Evolutionary conservation across 2,797 vertebrate species (phyloP).

Genomic region (Okamejei kenojei): DNA sequence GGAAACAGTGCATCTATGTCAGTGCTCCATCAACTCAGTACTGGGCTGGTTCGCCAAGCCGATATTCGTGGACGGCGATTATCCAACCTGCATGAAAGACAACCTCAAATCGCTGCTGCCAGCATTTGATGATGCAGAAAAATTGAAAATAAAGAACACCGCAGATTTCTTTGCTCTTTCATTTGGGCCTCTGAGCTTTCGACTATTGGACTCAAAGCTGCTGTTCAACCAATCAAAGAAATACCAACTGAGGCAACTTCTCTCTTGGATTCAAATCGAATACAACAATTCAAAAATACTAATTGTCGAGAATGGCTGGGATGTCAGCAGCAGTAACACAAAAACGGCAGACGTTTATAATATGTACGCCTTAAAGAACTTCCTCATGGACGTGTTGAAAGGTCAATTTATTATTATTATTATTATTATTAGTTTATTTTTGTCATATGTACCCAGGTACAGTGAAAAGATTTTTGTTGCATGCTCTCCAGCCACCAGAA

Average conservation of each 20-base stretch:
- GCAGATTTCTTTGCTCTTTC: constrained; percentile 95
- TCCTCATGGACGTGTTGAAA: constrained; percentile 85
- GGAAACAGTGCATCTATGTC: constrained; percentile 70
- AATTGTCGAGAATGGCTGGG: constrained; percentile 94
- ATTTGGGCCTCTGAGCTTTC: constrained; percentile 87
- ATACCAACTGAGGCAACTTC: constrained; percentile 80
- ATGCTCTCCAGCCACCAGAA: too few species aligned
- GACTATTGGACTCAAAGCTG: constrained; percentile 78
- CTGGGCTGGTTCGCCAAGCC: constrained; percentile 94
- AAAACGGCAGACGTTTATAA: constrained; percentile 84
- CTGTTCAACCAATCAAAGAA: constrained; percentile 82
- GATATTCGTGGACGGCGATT: constrained; percentile 84
- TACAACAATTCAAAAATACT: constrained; percentile 82
- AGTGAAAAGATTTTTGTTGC: too few species aligned
- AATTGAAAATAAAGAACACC: constrained; percentile 66
- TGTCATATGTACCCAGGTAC: too few species aligned
- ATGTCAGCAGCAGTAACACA: constrained; percentile 73
- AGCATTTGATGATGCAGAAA: constrained; percentile 71
- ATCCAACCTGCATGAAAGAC: constrained; percentile 80
- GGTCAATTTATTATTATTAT: constrained; percentile 55
- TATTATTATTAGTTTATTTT: too few species aligned
- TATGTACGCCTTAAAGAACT: constrained; percentile 92
- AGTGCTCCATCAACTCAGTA: constrained; percentile 87
- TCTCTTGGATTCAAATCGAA: constrained; percentile 84
- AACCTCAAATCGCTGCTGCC: constrained; percentile 75